Base-by-base conservation (phyloP, 2,888 invertebrate species). In the Metalampra italica region DNA sequence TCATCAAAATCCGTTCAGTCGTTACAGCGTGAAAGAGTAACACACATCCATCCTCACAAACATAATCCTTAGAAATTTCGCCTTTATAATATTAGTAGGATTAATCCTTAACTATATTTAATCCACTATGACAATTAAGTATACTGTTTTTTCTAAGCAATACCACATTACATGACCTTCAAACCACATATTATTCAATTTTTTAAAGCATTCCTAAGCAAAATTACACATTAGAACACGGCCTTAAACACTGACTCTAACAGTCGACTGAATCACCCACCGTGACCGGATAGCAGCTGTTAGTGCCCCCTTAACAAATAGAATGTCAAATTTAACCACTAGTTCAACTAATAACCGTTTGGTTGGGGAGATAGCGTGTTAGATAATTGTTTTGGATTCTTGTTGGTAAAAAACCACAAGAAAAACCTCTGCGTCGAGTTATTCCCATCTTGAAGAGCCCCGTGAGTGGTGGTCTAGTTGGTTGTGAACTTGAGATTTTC, bases 281-380 rank as follows among this genome's bases (percentile, higher is more conserved):
- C 51, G 45, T 51, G 32, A 45, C 47, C 9, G 13, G 29, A 47
- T 42, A 37, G 44, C 50, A 39, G 50, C 43, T 40, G 46, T 43
- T 11, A 40, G 11, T 29, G 11, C 29, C 45, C 49, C 45, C 45
- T 47, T 42, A 48, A 52, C 50, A 45, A 49, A 52, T 43, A 46
- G 45, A 55, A 55, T 52, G 55, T 55, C 52, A 50, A 47, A 49
- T 48, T 50, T 52, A 55, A 55, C 50, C 45, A 50, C 43, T 34
- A 43, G 47, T 48, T 54, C 50, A 32, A 45, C 45, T 34, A 51
- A 52, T 46, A 43, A 49, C 45, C 37, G 30, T 44, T 40, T 38
- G 43, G 42, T 47, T 36, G 30, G 47, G 47, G 47, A 41, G 46
- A 47, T 42, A 41, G 34, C 42, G 41, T 42, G 47, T 36, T 36